Base-by-base conservation (phyloP, 1,140 invertebrate genomes). In the Sogatella furcifera region DNA sequence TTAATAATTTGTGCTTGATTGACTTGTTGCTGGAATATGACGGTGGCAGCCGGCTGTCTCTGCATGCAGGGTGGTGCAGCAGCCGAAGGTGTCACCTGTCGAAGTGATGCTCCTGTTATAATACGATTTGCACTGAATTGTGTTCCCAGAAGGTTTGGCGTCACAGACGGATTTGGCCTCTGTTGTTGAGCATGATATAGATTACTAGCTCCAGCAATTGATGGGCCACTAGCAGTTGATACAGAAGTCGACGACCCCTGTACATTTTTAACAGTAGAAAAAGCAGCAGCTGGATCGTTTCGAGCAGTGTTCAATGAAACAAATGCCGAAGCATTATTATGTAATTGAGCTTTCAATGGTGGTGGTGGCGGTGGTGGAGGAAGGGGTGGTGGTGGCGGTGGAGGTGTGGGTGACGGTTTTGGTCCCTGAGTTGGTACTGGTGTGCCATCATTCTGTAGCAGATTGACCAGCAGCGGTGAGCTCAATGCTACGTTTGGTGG, bases 401-500 rank as follows among this genome's bases (percentile, higher is more conserved):
- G 24, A 68, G 74, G 62, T 60, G 74, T 63, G 34, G 70, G 67
- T 44, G 72, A 68, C 60, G 72, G 75, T 52, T 72, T 74, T 24
- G 70, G 64, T 31, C 66, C 68, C 22, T 66, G 67, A 55, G 64
- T 59, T 61, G 64, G 54, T 42, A 60, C 31, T 62, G 67, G 62
- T 53, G 78, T 66, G 54, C 84, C 85, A 69, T 93, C 90, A 70
- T 90, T 94, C 77, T 95, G 91, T 64, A 95, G 76, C 57, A 95
- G 74, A 76, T 95, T 96, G 3, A 95, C 92, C 46, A 95, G 77
- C 56, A 95, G 74, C n/a, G 92, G 92, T 72, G 90, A 93, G 60
- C 90, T 89, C 66, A 90, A 80, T 19, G 85, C 85, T 34, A 86
- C 80, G 67, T 81, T 64, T 6, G 57, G 34, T 14, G 31, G 2